Conservation (phyloP, 2,888 invertebrate genomes). For the Smittia aterrima region DNA sequence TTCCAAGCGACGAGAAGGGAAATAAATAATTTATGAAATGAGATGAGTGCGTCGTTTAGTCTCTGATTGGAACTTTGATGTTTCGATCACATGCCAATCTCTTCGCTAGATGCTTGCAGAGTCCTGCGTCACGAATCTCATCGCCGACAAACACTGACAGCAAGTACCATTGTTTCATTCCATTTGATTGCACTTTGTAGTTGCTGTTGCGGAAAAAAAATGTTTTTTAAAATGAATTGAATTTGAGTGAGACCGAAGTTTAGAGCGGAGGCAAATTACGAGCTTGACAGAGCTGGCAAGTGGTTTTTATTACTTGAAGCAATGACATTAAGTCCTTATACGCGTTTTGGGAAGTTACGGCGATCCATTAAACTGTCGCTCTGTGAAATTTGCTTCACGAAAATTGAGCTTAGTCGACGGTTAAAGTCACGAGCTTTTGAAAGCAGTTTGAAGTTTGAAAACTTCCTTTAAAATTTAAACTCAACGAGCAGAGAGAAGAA, state of each 20-base stretch:
- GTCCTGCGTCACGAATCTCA: slow-evolving; percentile 74
- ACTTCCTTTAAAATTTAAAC: no score
- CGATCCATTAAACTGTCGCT: background rate
- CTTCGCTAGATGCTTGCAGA: slow-evolving; percentile 79
- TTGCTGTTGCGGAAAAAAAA: slow-evolving; percentile 60
- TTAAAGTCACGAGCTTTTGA: background rate
- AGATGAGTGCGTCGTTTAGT: background rate
- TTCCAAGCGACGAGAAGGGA: background rate
- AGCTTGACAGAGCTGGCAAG: background rate
- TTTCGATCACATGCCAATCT: slow-evolving; percentile 59
- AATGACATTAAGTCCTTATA: slow-evolving; percentile 17
- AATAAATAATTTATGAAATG: slow-evolving; percentile 24
- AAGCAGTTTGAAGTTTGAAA: background rate
- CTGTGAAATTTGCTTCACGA: background rate
- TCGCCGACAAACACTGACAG: slow-evolving; percentile 83
- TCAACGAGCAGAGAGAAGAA: no score
- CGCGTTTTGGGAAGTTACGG: background rate
- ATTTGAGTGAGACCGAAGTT: background rate
- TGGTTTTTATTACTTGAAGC: background rate
- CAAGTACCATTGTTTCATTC: slow-evolving; percentile 76
- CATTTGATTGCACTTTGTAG: slow-evolving; percentile 72
- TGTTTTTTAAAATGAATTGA: background rate
- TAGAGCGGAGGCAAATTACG: background rate
- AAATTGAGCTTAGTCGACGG: background rate
- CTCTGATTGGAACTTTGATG: slow-evolving; percentile 39